phyloP scores from a whole-genome alignment of 2,797 vertebrate species.

The Rhinogobio ventralis region DNA sequence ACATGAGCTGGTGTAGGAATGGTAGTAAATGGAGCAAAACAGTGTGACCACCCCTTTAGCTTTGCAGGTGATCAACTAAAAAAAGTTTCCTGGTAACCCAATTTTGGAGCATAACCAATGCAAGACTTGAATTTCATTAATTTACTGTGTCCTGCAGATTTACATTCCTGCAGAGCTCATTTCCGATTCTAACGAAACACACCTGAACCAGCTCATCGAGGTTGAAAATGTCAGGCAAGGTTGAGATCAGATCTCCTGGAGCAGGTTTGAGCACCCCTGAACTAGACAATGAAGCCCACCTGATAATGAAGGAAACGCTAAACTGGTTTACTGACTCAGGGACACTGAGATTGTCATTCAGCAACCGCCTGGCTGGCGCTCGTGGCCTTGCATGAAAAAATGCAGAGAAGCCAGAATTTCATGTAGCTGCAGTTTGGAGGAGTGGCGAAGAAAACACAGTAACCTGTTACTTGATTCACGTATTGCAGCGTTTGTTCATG shows the following conservation, averaged over 20 bases:
- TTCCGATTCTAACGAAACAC: background rate
- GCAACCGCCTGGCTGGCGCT: background rate
- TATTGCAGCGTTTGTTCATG: too few relatives aligned
- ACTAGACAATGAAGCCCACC: background rate
- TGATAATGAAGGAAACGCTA: constrained; percentile 7
- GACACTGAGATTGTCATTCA: constrained; percentile 24
- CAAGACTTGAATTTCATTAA: background rate
- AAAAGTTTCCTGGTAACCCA: too few relatives aligned
- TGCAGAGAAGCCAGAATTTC: constrained; percentile 59
- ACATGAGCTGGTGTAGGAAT: background rate
- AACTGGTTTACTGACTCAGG: constrained; percentile 29
- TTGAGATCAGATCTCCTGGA: background rate
- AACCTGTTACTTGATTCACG: background rate
- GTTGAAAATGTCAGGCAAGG: background rate
- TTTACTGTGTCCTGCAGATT: background rate
- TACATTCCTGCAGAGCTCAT: background rate
- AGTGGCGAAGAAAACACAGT: background rate
- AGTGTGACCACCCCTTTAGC: background rate
- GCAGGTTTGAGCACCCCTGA: constrained; percentile 19
- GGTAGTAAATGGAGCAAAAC: background rate
- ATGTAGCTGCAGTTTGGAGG: constrained; percentile 19
- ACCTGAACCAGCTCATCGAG: background rate
- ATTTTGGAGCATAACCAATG: background rate
- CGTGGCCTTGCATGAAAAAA: constrained; percentile 43
- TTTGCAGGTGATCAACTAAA: background rate